These are phyloP conservation scores for Pteruthius melanotis DNA, from an alignment of 2,113 vertebrate species.

Conservation along the genomic window DNA sequence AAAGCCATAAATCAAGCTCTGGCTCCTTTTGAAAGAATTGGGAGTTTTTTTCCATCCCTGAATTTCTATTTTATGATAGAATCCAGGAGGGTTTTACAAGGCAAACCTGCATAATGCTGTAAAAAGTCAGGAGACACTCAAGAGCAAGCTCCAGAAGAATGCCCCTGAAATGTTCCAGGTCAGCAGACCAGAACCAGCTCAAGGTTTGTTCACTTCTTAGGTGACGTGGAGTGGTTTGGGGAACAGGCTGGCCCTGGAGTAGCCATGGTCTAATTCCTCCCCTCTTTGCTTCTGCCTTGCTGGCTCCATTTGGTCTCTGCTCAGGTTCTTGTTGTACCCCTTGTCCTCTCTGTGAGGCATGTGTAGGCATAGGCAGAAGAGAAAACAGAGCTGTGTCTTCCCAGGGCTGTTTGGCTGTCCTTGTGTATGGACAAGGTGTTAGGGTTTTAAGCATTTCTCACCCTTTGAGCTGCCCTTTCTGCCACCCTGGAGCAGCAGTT, in stretches of 20 bases:
- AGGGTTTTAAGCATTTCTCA: background rate
- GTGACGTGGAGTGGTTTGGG: background rate
- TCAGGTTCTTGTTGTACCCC: background rate
- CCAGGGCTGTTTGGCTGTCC: background rate
- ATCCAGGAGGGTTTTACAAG: background rate
- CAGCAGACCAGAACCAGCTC: background rate
- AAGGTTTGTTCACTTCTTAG: background rate
- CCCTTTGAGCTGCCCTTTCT: background rate
- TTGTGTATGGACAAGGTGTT: background rate
- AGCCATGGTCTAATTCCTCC: background rate
- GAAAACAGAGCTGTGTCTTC: background rate
- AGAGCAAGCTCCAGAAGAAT: background rate
- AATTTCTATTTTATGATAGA: conserved; percentile 18
- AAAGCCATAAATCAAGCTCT: conserved; percentile 29
- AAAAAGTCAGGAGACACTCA: background rate
- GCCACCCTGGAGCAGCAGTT: background rate
- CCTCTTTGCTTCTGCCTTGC: background rate
- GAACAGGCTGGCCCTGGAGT: background rate
- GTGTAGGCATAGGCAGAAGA: background rate
- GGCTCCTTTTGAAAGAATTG: background rate
- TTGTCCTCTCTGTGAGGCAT: accelerated
- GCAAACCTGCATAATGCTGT: background rate
- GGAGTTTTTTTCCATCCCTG: background rate
- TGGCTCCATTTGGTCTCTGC: background rate
- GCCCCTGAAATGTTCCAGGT: background rate